Base-by-base conservation (phyloP, 2,888 invertebrate genomes). In the Leptura quadrifasciata region DNA sequence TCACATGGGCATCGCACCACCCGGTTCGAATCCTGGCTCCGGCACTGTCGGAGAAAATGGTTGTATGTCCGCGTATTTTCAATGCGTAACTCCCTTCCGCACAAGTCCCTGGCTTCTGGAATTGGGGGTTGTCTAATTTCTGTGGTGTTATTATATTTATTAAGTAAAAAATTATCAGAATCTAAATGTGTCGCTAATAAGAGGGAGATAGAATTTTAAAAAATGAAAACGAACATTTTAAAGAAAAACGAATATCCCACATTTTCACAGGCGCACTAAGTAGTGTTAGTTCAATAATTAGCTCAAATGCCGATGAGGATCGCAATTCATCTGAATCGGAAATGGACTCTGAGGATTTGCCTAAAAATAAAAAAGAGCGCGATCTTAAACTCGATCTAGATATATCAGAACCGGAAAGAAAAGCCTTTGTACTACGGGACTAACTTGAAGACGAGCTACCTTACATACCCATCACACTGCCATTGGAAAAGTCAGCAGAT, bases 401-500 rank as follows among this genome's bases (percentile, higher is more conserved):
- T 65, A 92, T 91, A 10, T 91, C 92, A 81, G 94, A 94, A 83
- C 90, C 93, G 64, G 96, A 96, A 88, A 92, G 94, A 79, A 94
- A 94, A 80, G 93, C 94, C 1, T 91, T 97, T 58, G 95, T 96
- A 61, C 91, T 94, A 75, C 93, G 95, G 87, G 96, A 96, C 86
- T 96, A 96, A 54, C 95, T 95, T 86, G 96, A 96, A 85, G 93
- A 93, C 72, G 95, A 96, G 89, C 90, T 97, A 85, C 97, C 97
- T 1, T 96, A 96, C 88, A 93, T 97, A 85, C 96, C 97, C 74
- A 96, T 96, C n/a, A 97, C 96, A 72, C 90, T 97, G 86, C 97
- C 97, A 20, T 92, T 93, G 87, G 97, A 97, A 90, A 93, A 96
- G 79, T 94, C 96, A 17, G 92, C 94, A 78, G 96, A 94, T 27